Conservation (phyloP, 2,797 vertebrate species). For the Neosalanx taihuensis region DNA sequence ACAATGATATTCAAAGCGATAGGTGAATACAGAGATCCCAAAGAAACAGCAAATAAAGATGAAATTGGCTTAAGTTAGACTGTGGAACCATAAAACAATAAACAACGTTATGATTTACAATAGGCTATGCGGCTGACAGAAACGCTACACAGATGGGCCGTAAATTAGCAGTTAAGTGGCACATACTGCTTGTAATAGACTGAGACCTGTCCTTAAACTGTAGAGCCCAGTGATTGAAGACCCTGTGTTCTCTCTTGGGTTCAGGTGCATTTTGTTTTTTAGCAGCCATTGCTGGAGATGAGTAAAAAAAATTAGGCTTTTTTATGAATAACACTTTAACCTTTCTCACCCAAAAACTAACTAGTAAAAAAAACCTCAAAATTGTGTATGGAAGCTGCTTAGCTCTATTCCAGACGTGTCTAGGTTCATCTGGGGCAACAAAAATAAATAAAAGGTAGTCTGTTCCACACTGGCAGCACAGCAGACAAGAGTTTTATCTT, state of each 20-base stretch:
- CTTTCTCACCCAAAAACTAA: no score
- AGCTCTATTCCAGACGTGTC: neutral
- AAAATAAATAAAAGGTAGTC: neutral
- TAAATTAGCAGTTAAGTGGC: slow-evolving; percentile 69
- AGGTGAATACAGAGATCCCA: slow-evolving; percentile 28
- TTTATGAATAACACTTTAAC: slow-evolving; percentile 24
- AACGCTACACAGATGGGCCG: slow-evolving; percentile 63
- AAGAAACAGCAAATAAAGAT: slow-evolving; percentile 42
- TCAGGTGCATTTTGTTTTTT: slow-evolving; percentile 60
- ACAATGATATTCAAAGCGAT: neutral
- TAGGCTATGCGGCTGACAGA: slow-evolving; percentile 51
- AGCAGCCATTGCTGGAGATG: slow-evolving; percentile 42
- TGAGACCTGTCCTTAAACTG: slow-evolving; percentile 60
- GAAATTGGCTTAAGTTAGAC: slow-evolving; percentile 51
- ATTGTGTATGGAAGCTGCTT: neutral
- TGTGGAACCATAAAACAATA: slow-evolving; percentile 51
- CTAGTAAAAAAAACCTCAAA: no score
- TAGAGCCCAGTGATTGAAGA: slow-evolving; percentile 58
- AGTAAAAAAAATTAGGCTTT: slow-evolving; percentile 49
- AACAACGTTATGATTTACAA: slow-evolving; percentile 59
- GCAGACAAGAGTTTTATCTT: neutral
- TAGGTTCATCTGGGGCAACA: neutral
- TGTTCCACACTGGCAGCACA: neutral
- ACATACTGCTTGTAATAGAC: slow-evolving; percentile 70
- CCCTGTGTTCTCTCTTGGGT: slow-evolving; percentile 48